These are phyloP conservation scores for Lordiphosa collinella DNA, from an alignment of 1,140 invertebrate genomes.

Conservation along the genomic window DNA sequence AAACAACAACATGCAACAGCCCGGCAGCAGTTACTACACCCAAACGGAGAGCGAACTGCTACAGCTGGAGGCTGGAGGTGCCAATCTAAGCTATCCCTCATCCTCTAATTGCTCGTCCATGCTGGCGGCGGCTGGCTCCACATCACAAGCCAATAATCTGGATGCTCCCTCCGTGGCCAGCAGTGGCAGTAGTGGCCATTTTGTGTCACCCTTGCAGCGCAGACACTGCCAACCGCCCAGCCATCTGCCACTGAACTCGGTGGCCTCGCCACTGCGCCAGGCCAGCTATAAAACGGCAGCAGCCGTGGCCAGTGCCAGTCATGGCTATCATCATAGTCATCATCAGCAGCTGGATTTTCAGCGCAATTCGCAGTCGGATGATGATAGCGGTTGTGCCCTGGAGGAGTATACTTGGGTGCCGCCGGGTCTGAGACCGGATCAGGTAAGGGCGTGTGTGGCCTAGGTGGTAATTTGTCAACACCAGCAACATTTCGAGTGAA, in stretches of 20 bases:
- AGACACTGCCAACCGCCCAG: conserved; percentile 72
- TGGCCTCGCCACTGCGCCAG: conserved; percentile 67
- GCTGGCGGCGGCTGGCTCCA: conserved; percentile 24
- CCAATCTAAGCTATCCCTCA: conserved; percentile 25
- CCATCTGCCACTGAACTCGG: conserved; percentile 70
- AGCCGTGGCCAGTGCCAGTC: conserved; percentile 39
- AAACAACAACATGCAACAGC: conserved; percentile 62
- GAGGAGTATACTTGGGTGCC: conserved; percentile 99
- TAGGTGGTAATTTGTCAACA: conserved; percentile 64
- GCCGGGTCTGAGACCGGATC: conserved; percentile 95
- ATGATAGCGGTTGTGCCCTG: conserved; percentile 97
- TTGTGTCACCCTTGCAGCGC: conserved; percentile 68
- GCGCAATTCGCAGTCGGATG: conserved; percentile 95
- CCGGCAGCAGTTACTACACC: conserved; percentile 73
- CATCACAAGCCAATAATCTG: conserved; percentile 45
- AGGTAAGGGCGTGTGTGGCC: conserved; percentile 84
- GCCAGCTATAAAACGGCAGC: conserved; percentile 66
- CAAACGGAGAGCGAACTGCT: conserved; percentile 75
- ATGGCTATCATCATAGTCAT: conserved; percentile 61
- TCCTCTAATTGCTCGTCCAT: conserved; percentile 20
- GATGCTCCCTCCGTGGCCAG: conserved; percentile 43
- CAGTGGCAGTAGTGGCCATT: conserved; percentile 58
- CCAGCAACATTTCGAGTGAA: conserved; percentile 47
- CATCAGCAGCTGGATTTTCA: conserved; percentile 85
- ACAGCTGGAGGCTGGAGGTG: conserved; percentile 68